phyloP scores from a whole-genome alignment of 2,797 vertebrate genomes.

The Falco cherrug region DNA sequence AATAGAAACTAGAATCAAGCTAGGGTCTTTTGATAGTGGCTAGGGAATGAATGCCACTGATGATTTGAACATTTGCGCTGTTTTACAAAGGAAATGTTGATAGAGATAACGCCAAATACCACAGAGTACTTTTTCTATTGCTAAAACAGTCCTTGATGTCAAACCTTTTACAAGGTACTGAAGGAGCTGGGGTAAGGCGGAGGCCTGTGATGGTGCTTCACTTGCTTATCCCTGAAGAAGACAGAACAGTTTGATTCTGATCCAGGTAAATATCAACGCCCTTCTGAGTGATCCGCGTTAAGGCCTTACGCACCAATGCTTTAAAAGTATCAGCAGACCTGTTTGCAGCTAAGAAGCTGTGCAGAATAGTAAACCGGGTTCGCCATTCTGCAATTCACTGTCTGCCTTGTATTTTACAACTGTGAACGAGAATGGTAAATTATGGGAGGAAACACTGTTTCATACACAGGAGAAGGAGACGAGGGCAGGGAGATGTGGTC shows the following conservation, averaged over 20 bases:
- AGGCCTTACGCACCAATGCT: background rate
- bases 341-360: slow-evolving; percentile 16
- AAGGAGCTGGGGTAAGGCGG: background rate
- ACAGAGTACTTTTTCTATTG: background rate
- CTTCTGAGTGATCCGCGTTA: background rate
- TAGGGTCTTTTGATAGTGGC: background rate
- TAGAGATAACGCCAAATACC: background rate
- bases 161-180: background rate
- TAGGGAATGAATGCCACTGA: background rate
- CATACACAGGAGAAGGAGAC: background rate
- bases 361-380: slow-evolving; percentile 5
- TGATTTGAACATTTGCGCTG: background rate
- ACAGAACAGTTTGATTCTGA: background rate
- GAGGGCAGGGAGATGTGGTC: background rate
- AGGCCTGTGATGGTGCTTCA: background rate
- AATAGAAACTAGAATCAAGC: background rate
- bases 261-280: background rate
- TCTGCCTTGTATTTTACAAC: slow-evolving; percentile 2
- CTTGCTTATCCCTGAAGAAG: background rate
- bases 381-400: background rate
- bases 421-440: background rate
- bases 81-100: background rate
- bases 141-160: background rate
- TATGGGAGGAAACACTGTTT: background rate
- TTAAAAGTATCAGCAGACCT: background rate